Evolutionary conservation across 2,888 invertebrate genomes (phyloP).

Genomic region (Andrena haemorrhoa): DNA sequence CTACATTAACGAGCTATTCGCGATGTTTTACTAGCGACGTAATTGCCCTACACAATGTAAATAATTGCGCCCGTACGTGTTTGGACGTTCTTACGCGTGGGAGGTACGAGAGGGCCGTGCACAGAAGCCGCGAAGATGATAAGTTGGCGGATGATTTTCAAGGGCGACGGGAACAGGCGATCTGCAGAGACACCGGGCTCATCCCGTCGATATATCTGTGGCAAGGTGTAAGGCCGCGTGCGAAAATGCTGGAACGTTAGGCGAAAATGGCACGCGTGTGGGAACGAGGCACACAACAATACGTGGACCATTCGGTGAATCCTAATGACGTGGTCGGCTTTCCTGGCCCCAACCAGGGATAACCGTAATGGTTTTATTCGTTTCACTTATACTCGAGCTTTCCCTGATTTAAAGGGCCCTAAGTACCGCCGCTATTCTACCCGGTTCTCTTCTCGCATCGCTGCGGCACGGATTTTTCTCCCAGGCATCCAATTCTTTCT

Average conservation of each 20-base stretch:
- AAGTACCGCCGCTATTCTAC: slow-evolving; percentile 13
- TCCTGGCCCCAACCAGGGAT: slow-evolving; percentile 68
- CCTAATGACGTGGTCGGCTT: slow-evolving; percentile 77
- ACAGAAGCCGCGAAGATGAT: background rate
- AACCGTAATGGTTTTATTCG: slow-evolving; percentile 79
- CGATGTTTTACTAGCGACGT: slow-evolving; percentile 17
- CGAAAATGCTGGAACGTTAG: slow-evolving; percentile 56
- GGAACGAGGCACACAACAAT: slow-evolving; percentile 48
- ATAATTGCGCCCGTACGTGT: slow-evolving; percentile 2
- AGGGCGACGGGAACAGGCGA: slow-evolving; percentile 45
- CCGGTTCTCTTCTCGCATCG: slow-evolving; percentile 11
- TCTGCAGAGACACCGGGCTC: slow-evolving; percentile 51
- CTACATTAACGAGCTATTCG: background rate
- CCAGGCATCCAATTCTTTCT: slow-evolving; percentile 24
- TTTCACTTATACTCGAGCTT: slow-evolving; percentile 76
- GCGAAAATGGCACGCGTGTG: slow-evolving; percentile 54
- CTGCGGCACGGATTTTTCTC: slow-evolving; percentile 16
- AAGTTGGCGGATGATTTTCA: slow-evolving; percentile 54
- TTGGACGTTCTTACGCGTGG: background rate
- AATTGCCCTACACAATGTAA: slow-evolving; percentile 12
- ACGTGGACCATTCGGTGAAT: slow-evolving; percentile 70
- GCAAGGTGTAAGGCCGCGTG: slow-evolving; percentile 46
- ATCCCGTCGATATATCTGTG: slow-evolving; percentile 62
- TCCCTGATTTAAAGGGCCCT: slow-evolving; percentile 64
- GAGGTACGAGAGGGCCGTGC: background rate